Evolutionary conservation across 2,797 vertebrate species (phyloP), one percentile per base, ranked within the genome.

Genomic region (Columba guinea): DNA sequence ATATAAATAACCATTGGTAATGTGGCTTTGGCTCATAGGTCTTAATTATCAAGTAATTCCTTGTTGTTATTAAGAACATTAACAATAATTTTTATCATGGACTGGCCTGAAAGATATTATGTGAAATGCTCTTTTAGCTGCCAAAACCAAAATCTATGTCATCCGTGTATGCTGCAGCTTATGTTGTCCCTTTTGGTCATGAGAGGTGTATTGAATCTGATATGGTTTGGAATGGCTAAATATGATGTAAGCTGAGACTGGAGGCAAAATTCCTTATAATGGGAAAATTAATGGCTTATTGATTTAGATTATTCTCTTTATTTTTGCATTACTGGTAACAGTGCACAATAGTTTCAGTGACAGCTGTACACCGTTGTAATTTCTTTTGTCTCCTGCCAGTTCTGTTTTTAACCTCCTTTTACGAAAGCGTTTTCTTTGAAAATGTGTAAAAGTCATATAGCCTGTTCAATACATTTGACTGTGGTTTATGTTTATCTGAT

Each of bases 341-440:
- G 19, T 17, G 21, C 5, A 60, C 11, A 18, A 12, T 28, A 67
- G 8, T 56, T 87, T 89, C 26, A 49, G 3, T 53, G 49, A 46
- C 19, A 19, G 5, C 26, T 82, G 60, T 28, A 10, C 64, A 22
- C 21, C 28, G 5, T 28, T 32, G 9, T 46, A 49, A n/a, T 58
- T 65, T 67, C 16, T 52, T 51, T 32, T 0, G 0, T 39, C 13
- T 59, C 13, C 59, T 41, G 7, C 2, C 4, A 13, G 21, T 68
- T 75, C 32, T 81, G 7, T 1, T 76, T 89, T 89, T 44, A 82
- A 60, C 11, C 2, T 77, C 23, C 7, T 53, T 39, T 78, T n/a
- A 22, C 56, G 27, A 84, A 84, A 4, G 4, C 6, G 9, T 67
- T 44, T 55, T 21, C 26, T 48, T 74, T 65, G 68, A 81, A 70